These are phyloP conservation scores for Masticophis lateralis DNA, from an alignment of 2,797 vertebrate genomes.

Conservation along the genomic window DNA sequence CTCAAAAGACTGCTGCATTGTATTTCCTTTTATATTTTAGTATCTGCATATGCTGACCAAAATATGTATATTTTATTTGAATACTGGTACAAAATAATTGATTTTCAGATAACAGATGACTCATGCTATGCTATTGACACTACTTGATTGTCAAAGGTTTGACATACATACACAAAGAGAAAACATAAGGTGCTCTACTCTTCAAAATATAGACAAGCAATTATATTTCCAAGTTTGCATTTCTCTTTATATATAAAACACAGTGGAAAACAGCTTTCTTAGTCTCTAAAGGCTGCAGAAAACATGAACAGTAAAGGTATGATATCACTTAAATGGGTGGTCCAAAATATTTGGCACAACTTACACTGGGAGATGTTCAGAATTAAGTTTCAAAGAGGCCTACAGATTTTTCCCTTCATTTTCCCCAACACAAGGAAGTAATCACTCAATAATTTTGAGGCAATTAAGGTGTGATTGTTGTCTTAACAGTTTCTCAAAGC, in stretches of 20 bases:
- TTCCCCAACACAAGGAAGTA: background rate
- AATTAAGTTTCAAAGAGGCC: background rate
- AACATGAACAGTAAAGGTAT: background rate
- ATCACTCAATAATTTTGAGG: background rate
- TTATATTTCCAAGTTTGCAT: background rate
- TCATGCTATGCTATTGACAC: background rate
- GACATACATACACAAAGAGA: background rate
- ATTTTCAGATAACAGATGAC: background rate
- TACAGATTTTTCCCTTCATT: background rate
- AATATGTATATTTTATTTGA: background rate
- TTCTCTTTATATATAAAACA: background rate
- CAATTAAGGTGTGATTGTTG: background rate
- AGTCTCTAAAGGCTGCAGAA: background rate
- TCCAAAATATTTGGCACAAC: background rate
- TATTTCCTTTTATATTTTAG: background rate
- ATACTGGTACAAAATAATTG: background rate
- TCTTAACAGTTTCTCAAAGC: background rate
- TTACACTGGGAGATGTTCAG: background rate
- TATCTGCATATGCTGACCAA: background rate
- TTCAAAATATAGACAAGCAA: background rate
- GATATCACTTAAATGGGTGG: background rate
- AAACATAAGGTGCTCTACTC: background rate
- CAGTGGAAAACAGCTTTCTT: background rate
- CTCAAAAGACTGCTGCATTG: background rate
- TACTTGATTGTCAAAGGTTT: background rate